Evolutionary conservation across 1,140 invertebrate genomes (phyloP).

Genomic region (Wiebesia pumilae): DNA sequence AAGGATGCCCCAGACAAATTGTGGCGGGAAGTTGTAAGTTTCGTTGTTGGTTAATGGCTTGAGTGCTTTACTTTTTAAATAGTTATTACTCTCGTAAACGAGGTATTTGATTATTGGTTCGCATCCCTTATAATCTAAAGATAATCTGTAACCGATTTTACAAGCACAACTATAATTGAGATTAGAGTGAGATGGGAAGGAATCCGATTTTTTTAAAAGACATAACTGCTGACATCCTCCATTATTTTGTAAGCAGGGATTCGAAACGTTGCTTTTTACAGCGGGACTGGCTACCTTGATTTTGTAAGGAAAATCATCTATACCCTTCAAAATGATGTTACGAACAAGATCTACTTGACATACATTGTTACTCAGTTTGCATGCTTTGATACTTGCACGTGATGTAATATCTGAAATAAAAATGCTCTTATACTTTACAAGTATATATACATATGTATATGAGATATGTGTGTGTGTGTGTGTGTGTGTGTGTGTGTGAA

Average conservation of each 20-base stretch:
- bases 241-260: slow-evolving; percentile 2
- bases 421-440: no score
- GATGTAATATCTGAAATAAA: not conserved
- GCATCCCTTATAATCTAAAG: not conserved
- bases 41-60: not conserved
- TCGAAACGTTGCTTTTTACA: not conserved
- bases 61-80: not conserved
- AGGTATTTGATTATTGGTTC: slow-evolving; percentile 12
- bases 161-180: slow-evolving; percentile 4
- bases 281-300: not conserved
- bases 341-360: not conserved
- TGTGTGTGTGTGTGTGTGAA: no score
- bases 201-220: not conserved
- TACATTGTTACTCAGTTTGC: not conserved
- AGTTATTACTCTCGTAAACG: slow-evolving; percentile 27
- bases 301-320: slow-evolving; percentile 3
- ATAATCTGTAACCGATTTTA: slow-evolving; percentile 14
- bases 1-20: slow-evolving; percentile 4
- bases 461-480: no score
- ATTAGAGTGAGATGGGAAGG: not conserved
- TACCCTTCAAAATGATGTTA: not conserved
- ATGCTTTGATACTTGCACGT: not conserved
- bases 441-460: no score
- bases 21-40: not conserved
- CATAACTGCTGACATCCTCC: slow-evolving; percentile 13